Conservation (phyloP, 2,888 invertebrate genomes). For the Megaustenia siamemsis region DNA sequence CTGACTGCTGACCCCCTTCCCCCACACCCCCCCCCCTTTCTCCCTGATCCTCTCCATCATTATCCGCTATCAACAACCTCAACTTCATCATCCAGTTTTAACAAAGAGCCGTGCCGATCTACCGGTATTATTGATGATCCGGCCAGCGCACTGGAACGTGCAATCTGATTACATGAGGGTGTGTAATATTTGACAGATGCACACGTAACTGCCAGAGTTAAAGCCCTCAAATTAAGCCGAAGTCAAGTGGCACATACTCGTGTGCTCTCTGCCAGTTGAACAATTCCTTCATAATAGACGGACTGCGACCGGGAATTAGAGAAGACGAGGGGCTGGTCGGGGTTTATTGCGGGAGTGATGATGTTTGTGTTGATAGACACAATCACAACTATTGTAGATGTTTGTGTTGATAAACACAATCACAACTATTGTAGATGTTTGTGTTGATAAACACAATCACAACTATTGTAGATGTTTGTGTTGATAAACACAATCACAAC, state of each 20-base stretch:
- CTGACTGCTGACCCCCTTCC: background rate
- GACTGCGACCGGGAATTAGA: background rate
- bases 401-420: too few relatives aligned
- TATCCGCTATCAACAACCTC: background rate
- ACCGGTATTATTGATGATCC: slow-evolving; percentile 1
- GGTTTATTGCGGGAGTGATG: background rate
- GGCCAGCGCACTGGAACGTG: too few relatives aligned
- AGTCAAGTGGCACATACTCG: background rate
- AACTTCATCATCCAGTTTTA: background rate
- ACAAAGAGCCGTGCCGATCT: background rate
- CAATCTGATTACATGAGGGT: slow-evolving; percentile 16
- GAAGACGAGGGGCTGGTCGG: background rate
- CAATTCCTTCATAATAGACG: background rate
- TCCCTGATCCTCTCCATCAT: background rate
- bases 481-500: too few relatives aligned
- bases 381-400: too few relatives aligned
- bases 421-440: too few relatives aligned
- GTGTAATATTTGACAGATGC: slow-evolving; percentile 22
- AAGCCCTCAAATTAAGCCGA: background rate
- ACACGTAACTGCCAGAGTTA: background rate
- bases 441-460: too few relatives aligned
- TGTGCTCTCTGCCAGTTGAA: background rate
- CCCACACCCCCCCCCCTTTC: background rate
- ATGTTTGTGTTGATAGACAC: too few relatives aligned
- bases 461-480: too few relatives aligned